Conservation (phyloP, 2,113 vertebrate species). For the Chiloscyllium plagiosum region DNA sequence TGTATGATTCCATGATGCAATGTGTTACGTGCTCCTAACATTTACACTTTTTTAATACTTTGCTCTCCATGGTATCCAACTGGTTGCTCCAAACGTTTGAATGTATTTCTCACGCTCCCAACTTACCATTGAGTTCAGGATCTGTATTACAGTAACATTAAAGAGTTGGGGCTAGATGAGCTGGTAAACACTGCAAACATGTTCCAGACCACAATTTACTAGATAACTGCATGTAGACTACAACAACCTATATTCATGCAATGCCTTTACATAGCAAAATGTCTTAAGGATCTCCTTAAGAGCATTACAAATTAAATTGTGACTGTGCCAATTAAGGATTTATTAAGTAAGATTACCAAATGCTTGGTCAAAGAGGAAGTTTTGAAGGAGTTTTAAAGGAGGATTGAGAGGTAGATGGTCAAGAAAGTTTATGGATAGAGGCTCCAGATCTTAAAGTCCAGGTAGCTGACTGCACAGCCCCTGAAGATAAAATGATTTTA, state of each 20-base stretch:
- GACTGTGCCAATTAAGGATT: neutral
- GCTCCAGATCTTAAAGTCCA: neutral
- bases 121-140: neutral
- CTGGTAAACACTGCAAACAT: no score
- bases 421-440: neutral
- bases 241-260: no score
- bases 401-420: neutral
- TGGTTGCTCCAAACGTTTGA: neutral
- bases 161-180: neutral
- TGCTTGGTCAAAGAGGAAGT: no score
- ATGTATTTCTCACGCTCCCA: neutral
- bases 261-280: no score
- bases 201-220: neutral
- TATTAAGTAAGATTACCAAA: neutral
- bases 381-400: neutral
- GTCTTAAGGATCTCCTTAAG: no score
- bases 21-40: neutral
- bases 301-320: no score
- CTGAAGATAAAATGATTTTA: neutral
- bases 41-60: neutral
- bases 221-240: neutral
- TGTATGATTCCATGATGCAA: neutral
- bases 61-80: neutral
- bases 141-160: neutral
- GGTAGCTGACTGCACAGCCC: neutral